A percentile compares a stretch with the other conserved stretches of the same genome.
Conservation (phyloP, 2,888 invertebrate species). For the Operophtera brumata region DNA sequence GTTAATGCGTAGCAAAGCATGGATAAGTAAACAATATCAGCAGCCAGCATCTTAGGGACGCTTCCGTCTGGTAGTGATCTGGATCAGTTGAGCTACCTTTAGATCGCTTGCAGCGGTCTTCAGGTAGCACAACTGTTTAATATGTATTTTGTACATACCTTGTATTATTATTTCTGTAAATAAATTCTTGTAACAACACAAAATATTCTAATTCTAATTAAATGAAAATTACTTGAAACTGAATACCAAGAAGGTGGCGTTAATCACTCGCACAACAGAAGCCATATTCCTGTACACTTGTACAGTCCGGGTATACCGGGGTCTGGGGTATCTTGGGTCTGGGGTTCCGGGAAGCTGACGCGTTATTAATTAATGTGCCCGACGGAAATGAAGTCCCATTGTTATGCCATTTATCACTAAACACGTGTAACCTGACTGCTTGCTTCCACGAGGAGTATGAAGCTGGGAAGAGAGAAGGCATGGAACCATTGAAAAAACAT, state of each 20-base stretch:
- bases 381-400: constrained; percentile 66
- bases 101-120: no score
- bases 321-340: neutral
- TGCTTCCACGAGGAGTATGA: constrained; percentile 1
- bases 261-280: constrained; percentile 15
- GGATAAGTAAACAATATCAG: no score
- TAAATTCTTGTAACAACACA: no score
- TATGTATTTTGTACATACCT: no score
- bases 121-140: no score
- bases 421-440: constrained; percentile 53
- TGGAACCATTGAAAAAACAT: neutral
- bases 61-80: no score
- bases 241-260: constrained; percentile 4
- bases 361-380: constrained; percentile 62
- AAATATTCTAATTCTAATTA: constrained; percentile 8
- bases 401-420: constrained; percentile 62
- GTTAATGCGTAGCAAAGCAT: no score
- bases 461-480: constrained; percentile 6
- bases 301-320: neutral
- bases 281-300: neutral
- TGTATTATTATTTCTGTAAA: no score
- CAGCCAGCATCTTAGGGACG: no score
- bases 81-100: no score
- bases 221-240: constrained; percentile 4
- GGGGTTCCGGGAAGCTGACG: constrained; percentile 34